Evolutionary conservation across 1,140 invertebrate species (phyloP), one percentile per base, ranked within the genome.

Genomic region (Cherax quadricarinatus): DNA sequence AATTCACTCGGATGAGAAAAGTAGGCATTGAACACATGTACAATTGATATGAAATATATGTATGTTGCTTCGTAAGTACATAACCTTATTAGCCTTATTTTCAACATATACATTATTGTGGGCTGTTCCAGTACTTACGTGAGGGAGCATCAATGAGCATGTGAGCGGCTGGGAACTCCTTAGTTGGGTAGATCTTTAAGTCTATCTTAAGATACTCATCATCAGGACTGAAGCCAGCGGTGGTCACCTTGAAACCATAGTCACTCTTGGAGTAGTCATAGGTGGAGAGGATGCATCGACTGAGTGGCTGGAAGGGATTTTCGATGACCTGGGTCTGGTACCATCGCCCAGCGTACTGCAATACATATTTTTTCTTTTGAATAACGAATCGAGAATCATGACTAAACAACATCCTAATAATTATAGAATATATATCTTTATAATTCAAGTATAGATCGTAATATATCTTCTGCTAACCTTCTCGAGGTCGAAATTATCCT

Each of bases 131-230:
- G 14, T 3, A 66, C 57, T 86, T 70, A 86, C 83, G 60, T 6
- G 86, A 53, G 2, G 86, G 86, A 70, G 70, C 66, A 30, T 87
- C 86, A 78, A 87, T 24, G 16, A 87, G 73, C 86, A 87, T 87
- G 75, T 87, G 86, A 30, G 66, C 73, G 9, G 86, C 86, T 73
- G 86, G 86, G 86, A 78, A 78, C 48, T 79, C 66, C 70, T 87
- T 78, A 10, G 86, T 87, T 12, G 86, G 86, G 75, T 87, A 87
- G 86, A 87, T 53, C n/a, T 87, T 87, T 4, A 66, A 41, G 41
- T 78, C 51, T 48, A 57, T 49, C 48, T 53, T 53, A 10, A 78
- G 18, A 49, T 87, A 78, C 3, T 78, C 70, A 6, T 53, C 51
- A 1, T 49, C 21, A 53, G 48, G 48, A 49, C 21, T 87, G 18